A percentile compares a stretch with the other conserved stretches of the same genome.
phyloP scores from a whole-genome alignment of 1,140 invertebrate genomes.

The Eumaeus atala region DNA sequence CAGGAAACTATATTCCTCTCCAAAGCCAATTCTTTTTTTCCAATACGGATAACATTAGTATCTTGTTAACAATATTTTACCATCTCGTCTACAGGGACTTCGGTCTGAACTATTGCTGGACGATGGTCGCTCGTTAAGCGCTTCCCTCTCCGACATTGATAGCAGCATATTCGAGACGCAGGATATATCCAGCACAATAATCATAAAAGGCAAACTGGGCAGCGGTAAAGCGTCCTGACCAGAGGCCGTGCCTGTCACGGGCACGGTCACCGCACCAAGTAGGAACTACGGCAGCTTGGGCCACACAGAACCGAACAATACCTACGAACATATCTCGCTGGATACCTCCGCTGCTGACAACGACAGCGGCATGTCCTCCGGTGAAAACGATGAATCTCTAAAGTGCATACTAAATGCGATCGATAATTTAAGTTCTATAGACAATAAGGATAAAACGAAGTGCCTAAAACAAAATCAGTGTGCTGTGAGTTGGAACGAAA shows the following conservation, averaged over 20 bases:
- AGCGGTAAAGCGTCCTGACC: slow-evolving; percentile 54
- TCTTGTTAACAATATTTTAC: neutral
- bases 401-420: slow-evolving; percentile 40
- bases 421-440: slow-evolving; percentile 33
- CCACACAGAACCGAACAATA: slow-evolving; percentile 22
- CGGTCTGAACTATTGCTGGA: slow-evolving; percentile 54
- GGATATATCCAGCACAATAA: slow-evolving; percentile 42
- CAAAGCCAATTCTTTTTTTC: neutral
- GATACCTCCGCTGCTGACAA: slow-evolving; percentile 36
- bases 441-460: slow-evolving; percentile 47
- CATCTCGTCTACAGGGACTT: slow-evolving; percentile 44
- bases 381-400: slow-evolving; percentile 57
- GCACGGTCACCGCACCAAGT: slow-evolving; percentile 41
- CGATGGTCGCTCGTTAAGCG: slow-evolving; percentile 52
- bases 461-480: slow-evolving; percentile 60
- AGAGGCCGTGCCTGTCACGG: slow-evolving; percentile 53
- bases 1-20: no score
- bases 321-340: slow-evolving; percentile 26
- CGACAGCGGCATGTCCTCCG: slow-evolving; percentile 67
- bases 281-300: slow-evolving; percentile 52
- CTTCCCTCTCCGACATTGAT: slow-evolving; percentile 45
- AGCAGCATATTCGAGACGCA: slow-evolving; percentile 48
- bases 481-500: slow-evolving; percentile 62
- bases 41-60: neutral
- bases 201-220: slow-evolving; percentile 49